Conservation (phyloP, 2,888 invertebrate genomes). For the Coleophora flavipennella region DNA sequence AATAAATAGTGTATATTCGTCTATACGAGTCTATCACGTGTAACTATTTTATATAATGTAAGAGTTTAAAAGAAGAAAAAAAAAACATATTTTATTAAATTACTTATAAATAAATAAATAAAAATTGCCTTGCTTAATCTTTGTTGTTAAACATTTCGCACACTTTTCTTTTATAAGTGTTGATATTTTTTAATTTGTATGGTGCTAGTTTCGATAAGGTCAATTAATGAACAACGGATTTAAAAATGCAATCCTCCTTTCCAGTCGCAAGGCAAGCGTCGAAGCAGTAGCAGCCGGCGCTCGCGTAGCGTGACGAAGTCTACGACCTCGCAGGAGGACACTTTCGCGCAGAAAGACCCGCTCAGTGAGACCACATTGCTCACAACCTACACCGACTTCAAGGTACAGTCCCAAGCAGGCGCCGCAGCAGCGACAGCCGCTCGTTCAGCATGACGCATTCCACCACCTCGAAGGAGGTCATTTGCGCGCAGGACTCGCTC, state of each 20-base stretch:
- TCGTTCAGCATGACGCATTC: conserved; percentile 34
- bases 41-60: too few species aligned
- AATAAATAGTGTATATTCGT: too few species aligned
- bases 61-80: too few species aligned
- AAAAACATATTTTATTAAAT: too few species aligned
- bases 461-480: conserved; percentile 26
- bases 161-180: too few species aligned
- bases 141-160: too few species aligned
- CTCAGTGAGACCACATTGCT: conserved; percentile 56
- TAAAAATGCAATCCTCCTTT: not conserved
- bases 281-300: conserved; percentile 39
- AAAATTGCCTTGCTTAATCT: too few species aligned
- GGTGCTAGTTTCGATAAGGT: too few species aligned
- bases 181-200: too few species aligned
- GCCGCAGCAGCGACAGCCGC: conserved; percentile 34
- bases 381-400: conserved; percentile 59
- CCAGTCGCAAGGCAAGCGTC: conserved; percentile 51
- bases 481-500: conserved; percentile 31
- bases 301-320: conserved; percentile 34
- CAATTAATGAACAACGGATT: too few species aligned
- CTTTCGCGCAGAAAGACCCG: conserved; percentile 26
- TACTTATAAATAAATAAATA: too few species aligned
- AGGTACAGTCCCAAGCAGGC: conserved; percentile 36
- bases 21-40: too few species aligned
- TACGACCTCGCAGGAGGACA: conserved; percentile 26